Evolutionary conservation across 2,113 vertebrate genomes (phyloP), one percentile per base, ranked within the genome.

Genomic region (Opisthocomus hoazin): DNA sequence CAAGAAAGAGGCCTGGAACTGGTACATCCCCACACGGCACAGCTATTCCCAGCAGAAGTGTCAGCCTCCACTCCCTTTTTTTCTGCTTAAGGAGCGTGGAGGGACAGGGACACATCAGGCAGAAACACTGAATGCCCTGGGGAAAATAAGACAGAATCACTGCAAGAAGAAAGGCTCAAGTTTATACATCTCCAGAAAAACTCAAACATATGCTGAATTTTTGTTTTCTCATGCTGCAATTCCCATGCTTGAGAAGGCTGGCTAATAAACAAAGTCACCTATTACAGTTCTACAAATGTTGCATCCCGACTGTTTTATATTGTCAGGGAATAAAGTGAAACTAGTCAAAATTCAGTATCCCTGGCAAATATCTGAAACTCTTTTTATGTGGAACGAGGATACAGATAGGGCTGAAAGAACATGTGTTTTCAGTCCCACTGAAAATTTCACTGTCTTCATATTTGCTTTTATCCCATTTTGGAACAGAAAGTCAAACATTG

Each of bases 341-440:
- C 64, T 60, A 79, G 73, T 53, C 27, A 86, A 96, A 93, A 90
- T 75, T 94, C 64, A 60, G 82, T 88, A 43, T 96, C 75, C 64
- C 61, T 85, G 71, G 85, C 20, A 93, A 96, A 89, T 94, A 92
- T 65, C 73, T 92, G 73, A 89, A 93, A 94, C 69, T 69, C 80
- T 90, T 97, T 92, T 96, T 76, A 96, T 90, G 90, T 91, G 84
- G 74, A 95, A 76, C 1, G 24, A 84, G 80, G 61, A 92, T 71
- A 87, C 14, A 92, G 39, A 37, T 92, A 87, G 77, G 69, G 32
- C 77, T 95, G 83, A 81, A 90, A 84, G 83, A 93, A 96, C 94
- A 96, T 93, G 80, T 96, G 94, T 93, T 96, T 96, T 89, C 86
- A 94, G 94, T 94, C 86, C 90, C 90, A 73, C 83, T 87, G 96